Base-by-base conservation (phyloP, 2,113 vertebrate genomes). In the Bujurquina vittata region DNA sequence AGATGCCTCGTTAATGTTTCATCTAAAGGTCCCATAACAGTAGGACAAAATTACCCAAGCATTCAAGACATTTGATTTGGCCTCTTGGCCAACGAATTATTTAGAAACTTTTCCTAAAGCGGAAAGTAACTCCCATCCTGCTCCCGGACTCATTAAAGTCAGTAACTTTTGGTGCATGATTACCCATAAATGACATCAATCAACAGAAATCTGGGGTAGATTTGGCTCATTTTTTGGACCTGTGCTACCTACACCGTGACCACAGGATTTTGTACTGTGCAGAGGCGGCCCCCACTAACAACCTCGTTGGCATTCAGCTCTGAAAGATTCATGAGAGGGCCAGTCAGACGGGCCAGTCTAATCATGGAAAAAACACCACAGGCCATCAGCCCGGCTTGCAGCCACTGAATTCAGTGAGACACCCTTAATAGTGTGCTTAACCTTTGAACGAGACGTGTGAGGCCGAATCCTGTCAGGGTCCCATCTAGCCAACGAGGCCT, bases 401-500 rank as follows among this genome's bases (percentile, higher is more conserved):
- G 54, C 56, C 4, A 2, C 86, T 43, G 80, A 46, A 80, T 82
- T 65, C 85, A 87, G 67, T 4, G 18, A 84, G 78, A 77, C 81
- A 40, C 84, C 84, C 81, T 58, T 90, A 93, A 92, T 87, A 17
- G 90, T 29, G 79, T 81, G 84, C 89, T 93, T 92, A 93, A 93
- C 92, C 94, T 94, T 89, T 93, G 92, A 93, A 85, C 78, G 37
- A 80, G 83, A 89, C 49, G 80, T 72, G 79, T 81, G 89, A 89
- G 88, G 76, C 86, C 84, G 2, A 79, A 18, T 82, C 88, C 83
- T 79, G 87, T 84, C 91, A 84, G 85, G 59, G 84, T 69, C 85
- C 83, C 57, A 59, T 82, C 76, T 55, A 22, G 67, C 79, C 78
- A 23, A 72, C 82, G 33, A 88, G 85, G 80, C 79, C 86, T 77